Evolutionary conservation across 2,113 vertebrate genomes (phyloP), one percentile per base, ranked within the genome.

Genomic region (Neodontobutis hainanensis): DNA sequence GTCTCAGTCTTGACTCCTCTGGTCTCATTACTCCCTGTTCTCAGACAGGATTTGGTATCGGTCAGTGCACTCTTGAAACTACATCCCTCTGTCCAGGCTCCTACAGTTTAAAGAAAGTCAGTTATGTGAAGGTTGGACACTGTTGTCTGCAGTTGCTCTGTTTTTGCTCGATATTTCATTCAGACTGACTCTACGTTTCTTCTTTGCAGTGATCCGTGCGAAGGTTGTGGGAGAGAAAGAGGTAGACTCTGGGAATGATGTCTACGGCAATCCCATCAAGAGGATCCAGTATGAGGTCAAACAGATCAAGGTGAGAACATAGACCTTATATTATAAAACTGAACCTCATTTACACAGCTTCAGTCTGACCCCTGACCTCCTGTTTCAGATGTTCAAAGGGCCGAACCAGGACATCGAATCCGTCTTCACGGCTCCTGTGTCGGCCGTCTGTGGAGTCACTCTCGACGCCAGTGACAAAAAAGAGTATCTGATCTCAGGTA

Each of bases 251-350:
- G 97, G 97, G 74, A 97, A 96, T 0, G 97, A 99, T 50, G 93
- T 97, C 88, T 99, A 99, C 0, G 97, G 97, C 62, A 98, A 99
- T 78, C 97, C 97, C 8, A 99, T 98, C 92, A 98, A 98, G 85
- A 94, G 94, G 74, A 96, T 98, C 80, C 95, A 97, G 86, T 98
- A 99, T 38, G 96, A 98, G 70, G 90, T 98, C 93, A 99, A 99
- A 86, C 97, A 98, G 88, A 96, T 97, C 75, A 99, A 99, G 95
- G 97, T 98, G 77, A 75, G 72, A 35, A 4, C 0, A 5, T 12
- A 8, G 6, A 14, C 27, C 44, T 52, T 4, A 0, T 6, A 38
- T 27, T 27, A 27, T 27, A 27, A 27, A n/a, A n/a, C n/a, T n/a
- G n/a, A n/a, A n/a, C n/a, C n/a, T n/a, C n/a, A n/a, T n/a, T n/a